Percentiles rank a stretch among this genome's conserved stretches.
Evolutionary conservation across 2,797 vertebrate genomes (phyloP).

Genomic region (Pagetopsis macropterus): DNA sequence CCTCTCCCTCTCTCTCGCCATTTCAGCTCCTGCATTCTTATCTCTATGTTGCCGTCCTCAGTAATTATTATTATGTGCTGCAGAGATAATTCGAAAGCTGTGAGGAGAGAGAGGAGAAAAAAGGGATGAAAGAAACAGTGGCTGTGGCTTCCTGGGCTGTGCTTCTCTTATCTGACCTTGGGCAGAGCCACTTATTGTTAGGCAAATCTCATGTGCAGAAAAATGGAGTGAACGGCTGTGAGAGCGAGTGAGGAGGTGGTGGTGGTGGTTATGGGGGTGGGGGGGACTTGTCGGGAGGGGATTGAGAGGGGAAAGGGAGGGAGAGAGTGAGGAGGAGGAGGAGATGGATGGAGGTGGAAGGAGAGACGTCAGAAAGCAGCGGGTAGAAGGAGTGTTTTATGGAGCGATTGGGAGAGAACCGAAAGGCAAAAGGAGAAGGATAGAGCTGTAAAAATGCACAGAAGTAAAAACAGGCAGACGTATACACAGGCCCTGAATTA

Average conservation of each 20-base stretch:
- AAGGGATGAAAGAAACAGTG: conserved; percentile 83
- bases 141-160: conserved; percentile 85
- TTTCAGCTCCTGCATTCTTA: conserved; percentile 84
- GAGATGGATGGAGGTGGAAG: conserved; percentile 75
- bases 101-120: conserved; percentile 78
- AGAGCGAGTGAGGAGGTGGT: conserved; percentile 62
- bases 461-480: conserved; percentile 45
- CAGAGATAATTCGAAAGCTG: conserved; percentile 88
- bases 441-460: conserved; percentile 68
- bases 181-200: conserved; percentile 90
- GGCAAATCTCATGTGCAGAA: conserved; percentile 87
- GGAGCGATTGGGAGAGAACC: conserved; percentile 74
- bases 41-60: conserved; percentile 85
- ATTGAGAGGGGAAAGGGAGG: conserved; percentile 38
- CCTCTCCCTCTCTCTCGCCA: conserved; percentile 67
- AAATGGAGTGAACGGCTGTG: conserved; percentile 78
- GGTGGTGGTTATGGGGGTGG: conserved; percentile 5
- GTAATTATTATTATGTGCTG: conserved; percentile 91
- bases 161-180: conserved; percentile 89
- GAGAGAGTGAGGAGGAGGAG: conserved; percentile 51
- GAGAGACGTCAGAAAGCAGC: conserved; percentile 73
- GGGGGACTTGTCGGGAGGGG: conserved; percentile 42
- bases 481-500: conserved; percentile 31
- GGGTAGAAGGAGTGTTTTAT: conserved; percentile 81
- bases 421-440: conserved; percentile 62